Evolutionary conservation across 1,140 invertebrate genomes (phyloP).

Genomic region (Drosophila ficusphila): DNA sequence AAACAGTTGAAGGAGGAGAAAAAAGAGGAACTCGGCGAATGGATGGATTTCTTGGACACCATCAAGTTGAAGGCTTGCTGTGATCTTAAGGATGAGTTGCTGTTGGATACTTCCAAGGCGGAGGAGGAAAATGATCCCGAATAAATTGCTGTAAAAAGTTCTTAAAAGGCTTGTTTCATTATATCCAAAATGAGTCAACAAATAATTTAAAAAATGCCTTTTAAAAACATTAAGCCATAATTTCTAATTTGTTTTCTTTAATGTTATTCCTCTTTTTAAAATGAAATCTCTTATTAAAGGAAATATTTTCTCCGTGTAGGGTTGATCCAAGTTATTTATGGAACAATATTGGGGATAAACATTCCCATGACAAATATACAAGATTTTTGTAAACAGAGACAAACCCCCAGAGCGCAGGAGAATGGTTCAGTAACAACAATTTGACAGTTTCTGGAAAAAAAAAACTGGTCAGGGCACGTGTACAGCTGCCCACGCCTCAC

Average conservation of each 20-base stretch:
- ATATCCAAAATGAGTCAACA: too few species aligned
- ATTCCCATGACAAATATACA: slow-evolving; percentile 44
- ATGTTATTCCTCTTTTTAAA: too few species aligned
- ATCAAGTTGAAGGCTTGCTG: slow-evolving; percentile 24
- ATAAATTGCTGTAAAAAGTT: not conserved
- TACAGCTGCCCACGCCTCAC: slow-evolving; percentile 48
- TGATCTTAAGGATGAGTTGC: not conserved
- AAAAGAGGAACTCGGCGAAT: not conserved
- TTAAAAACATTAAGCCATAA: too few species aligned
- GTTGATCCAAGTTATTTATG: slow-evolving; percentile 19
- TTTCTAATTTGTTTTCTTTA: not conserved
- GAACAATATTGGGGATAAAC: slow-evolving; percentile 38
- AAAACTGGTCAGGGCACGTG: slow-evolving; percentile 66
- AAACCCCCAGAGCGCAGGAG: slow-evolving; percentile 20
- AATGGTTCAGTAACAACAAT: slow-evolving; percentile 56
- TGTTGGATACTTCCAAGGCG: not conserved
- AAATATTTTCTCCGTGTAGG: not conserved
- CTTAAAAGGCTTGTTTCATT: not conserved
- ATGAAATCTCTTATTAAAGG: not conserved
- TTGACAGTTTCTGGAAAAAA: slow-evolving; percentile 60
- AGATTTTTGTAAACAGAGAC: slow-evolving; percentile 17
- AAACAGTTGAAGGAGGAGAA: not conserved
- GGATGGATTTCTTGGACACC: slow-evolving; percentile 27
- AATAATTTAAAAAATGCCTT: too few species aligned
- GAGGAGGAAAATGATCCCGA: not conserved